Percentiles rank a stretch among this genome's conserved stretches.
Evolutionary conservation across 2,888 invertebrate genomes (phyloP).

Genomic region (Clistopyga incitator): DNA sequence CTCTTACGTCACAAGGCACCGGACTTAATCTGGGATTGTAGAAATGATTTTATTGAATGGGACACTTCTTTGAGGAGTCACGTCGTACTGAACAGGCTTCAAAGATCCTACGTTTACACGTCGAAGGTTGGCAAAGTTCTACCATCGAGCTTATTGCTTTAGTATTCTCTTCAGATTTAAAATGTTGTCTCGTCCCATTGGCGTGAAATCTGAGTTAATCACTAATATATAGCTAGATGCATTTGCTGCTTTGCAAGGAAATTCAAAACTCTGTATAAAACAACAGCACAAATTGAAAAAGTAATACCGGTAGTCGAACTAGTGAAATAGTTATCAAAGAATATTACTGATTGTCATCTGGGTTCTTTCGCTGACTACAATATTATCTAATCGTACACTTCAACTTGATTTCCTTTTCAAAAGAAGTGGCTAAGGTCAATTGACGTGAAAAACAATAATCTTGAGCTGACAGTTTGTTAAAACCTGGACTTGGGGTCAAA

Average conservation of each 20-base stretch:
- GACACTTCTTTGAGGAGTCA: conserved; percentile 74
- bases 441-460: neutral
- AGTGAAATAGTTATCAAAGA: no score
- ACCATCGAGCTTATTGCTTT: neutral
- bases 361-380: no score
- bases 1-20: conserved; percentile 74
- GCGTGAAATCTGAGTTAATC: neutral
- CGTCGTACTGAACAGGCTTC: conserved; percentile 77
- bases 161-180: neutral
- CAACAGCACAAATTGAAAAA: no score
- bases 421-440: no score
- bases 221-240: no score
- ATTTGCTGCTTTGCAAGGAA: no score
- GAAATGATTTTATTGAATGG: conserved; percentile 81
- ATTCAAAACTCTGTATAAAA: no score
- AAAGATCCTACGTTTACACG: conserved; percentile 78
- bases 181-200: neutral
- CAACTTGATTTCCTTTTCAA: no score
- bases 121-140: conserved; percentile 74
- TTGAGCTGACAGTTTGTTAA: neutral
- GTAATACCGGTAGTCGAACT: no score
- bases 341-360: no score
- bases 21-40: conserved; percentile 80
- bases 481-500: neutral
- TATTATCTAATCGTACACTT: no score